A percentile compares a stretch with the other conserved stretches of the same genome.
Evolutionary conservation across 2,113 vertebrate genomes (phyloP).

Genomic region (Epinephelus fuscoguttatus): DNA sequence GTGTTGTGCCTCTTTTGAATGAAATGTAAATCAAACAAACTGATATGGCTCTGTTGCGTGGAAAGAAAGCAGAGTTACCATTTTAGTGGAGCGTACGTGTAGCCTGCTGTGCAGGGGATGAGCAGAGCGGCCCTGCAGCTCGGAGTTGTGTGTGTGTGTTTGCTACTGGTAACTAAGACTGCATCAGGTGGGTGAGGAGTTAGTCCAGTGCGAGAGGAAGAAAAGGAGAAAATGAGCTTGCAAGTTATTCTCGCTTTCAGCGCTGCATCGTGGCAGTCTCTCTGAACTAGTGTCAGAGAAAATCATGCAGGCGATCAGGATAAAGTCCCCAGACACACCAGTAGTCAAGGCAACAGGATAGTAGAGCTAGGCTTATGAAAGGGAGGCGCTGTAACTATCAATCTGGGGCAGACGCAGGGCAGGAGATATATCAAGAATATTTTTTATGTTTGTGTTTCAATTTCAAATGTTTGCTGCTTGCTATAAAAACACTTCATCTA

Average conservation of each 20-base stretch:
- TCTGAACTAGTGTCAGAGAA: conserved; percentile 71
- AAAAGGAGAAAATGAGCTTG: conserved; percentile 47
- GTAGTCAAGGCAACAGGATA: conserved; percentile 80
- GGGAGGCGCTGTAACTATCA: conserved; percentile 58
- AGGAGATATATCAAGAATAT: conserved; percentile 15
- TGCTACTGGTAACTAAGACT: conserved; percentile 1
- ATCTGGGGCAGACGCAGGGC: conserved; percentile 61
- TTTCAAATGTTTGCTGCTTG: not conserved
- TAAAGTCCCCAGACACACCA: conserved; percentile 76
- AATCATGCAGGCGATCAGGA: conserved; percentile 64
- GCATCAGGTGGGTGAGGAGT: conserved; percentile 55
- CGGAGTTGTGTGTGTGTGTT: not conserved
- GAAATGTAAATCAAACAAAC: conserved; percentile 56
- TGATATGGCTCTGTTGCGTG: conserved; percentile 13
- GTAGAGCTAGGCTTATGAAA: conserved; percentile 62
- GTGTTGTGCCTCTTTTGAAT: conserved; percentile 22
- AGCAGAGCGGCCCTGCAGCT: conserved; percentile 20
- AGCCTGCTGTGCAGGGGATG: conserved; percentile 11
- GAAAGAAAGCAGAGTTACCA: conserved; percentile 29
- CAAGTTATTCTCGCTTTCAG: conserved; percentile 47
- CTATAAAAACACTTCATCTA: not conserved
- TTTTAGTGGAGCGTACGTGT: conserved; percentile 11
- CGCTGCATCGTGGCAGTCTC: conserved; percentile 40
- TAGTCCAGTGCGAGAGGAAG: not conserved
- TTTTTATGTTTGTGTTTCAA: not conserved